phyloP scores from a whole-genome alignment of 2,888 invertebrate species.

The Vannuccia rotundouncinata region DNA sequence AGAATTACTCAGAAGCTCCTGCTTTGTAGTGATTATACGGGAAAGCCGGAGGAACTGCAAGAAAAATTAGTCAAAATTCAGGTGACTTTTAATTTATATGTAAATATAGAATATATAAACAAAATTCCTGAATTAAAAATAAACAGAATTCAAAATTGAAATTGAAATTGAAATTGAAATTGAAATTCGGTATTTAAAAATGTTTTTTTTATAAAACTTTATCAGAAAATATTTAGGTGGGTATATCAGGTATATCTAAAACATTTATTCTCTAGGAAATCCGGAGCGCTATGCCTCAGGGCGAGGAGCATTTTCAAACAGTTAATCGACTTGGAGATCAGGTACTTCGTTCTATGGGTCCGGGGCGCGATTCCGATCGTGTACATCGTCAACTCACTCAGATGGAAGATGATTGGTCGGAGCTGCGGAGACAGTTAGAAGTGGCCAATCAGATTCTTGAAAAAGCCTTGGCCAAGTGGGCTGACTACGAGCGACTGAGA shows the following conservation, averaged over 20 bases:
- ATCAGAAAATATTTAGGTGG: background rate
- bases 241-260: too few relatives aligned
- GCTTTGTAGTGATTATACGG: constrained; percentile 8
- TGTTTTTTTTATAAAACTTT: background rate
- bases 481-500: constrained; percentile 74
- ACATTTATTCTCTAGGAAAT: constrained; percentile 4
- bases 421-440: constrained; percentile 77
- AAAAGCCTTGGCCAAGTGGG: constrained; percentile 73
- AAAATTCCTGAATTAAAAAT: background rate
- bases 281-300: background rate
- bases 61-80: background rate
- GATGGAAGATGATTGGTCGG: constrained; percentile 78
- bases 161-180: background rate
- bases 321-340: background rate
- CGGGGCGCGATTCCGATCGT: background rate
- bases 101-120: background rate
- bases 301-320: background rate
- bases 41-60: background rate
- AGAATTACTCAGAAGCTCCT: background rate
- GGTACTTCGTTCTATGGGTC: background rate
- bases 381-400: constrained; percentile 62
- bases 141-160: background rate
- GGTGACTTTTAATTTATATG: background rate
- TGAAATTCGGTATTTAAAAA: background rate
- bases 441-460: constrained; percentile 78